phyloP scores from a whole-genome alignment of 2,888 invertebrate genomes.

The Mellilla xanthometata region DNA sequence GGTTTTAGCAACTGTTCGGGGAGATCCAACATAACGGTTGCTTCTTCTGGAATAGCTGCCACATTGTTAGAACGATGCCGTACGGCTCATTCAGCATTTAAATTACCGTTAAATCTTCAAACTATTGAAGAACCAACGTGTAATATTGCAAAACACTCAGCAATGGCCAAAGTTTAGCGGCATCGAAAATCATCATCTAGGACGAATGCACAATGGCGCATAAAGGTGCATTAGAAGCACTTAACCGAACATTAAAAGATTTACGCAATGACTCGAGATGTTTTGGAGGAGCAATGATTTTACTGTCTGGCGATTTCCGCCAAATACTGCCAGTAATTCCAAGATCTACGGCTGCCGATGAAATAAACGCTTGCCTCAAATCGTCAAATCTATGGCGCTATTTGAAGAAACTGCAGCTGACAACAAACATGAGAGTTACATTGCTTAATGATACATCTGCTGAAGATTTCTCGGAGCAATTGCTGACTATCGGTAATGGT shows the following conservation, averaged over 20 bases:
- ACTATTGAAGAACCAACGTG: conserved; percentile 35
- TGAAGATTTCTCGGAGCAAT: conserved; percentile 42
- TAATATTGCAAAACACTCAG: conserved; percentile 31
- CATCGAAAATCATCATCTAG: conserved; percentile 26
- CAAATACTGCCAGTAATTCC: conserved; percentile 31
- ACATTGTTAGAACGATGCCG: too few relatives aligned
- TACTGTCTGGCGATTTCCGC: conserved; percentile 30
- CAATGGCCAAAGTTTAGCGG: conserved; percentile 26
- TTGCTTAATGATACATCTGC: too few relatives aligned
- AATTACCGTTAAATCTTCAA: conserved; percentile 32
- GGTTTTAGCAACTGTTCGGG: too few relatives aligned
- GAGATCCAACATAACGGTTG: too few relatives aligned
- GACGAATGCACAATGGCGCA: conserved; percentile 21
- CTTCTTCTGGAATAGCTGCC: too few relatives aligned
- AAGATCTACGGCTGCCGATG: conserved; percentile 27
- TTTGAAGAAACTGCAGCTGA: conserved; percentile 21
- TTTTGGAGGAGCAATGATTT: conserved; percentile 27
- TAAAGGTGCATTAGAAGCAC: conserved; percentile 32
- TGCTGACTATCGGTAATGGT: conserved; percentile 48
- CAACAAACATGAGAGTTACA: conserved; percentile 27
- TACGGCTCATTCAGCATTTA: too few relatives aligned
- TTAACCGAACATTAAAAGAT: conserved; percentile 24
- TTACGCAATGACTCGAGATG: too few relatives aligned
- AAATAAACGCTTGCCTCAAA: conserved; percentile 32
- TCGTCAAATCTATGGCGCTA: conserved; percentile 30